Percentiles rank a stretch among this genome's conserved stretches.
These are phyloP conservation scores for Leptestheria dahalacensis DNA, from an alignment of 1,140 invertebrate genomes.

Conservation along the genomic window DNA sequence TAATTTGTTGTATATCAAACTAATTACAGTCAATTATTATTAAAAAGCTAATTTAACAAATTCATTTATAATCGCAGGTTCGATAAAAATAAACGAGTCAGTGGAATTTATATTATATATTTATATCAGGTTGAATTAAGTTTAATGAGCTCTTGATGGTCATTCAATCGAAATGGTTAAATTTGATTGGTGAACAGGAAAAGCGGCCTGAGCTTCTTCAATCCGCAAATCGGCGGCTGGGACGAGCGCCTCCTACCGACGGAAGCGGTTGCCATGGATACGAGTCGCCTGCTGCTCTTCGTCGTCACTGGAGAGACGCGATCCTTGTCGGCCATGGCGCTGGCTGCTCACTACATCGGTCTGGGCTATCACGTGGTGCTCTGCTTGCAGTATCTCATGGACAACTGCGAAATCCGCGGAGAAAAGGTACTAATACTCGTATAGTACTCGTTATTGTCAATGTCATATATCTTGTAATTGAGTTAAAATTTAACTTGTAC, in stretches of 20 bases:
- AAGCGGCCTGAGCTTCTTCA: conserved; percentile 36
- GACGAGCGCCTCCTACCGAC: conserved; percentile 38
- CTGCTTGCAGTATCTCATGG: conserved; percentile 65
- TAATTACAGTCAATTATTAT: too few species aligned
- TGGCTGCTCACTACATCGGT: conserved; percentile 85
- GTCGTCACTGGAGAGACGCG: conserved; percentile 67
- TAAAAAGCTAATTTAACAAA: too few species aligned
- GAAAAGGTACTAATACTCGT: conserved; percentile 47
- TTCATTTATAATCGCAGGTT: too few species aligned
- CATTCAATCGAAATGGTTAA: too few species aligned
- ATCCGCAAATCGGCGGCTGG: conserved; percentile 29
- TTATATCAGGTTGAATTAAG: too few species aligned
- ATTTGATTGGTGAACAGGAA: conserved; percentile 31
- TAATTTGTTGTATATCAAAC: too few species aligned
- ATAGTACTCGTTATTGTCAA: too few species aligned
- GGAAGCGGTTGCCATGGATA: conserved; percentile 44
- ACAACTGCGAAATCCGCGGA: conserved; percentile 43
- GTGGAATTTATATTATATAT: too few species aligned
- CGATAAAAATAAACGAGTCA: too few species aligned
- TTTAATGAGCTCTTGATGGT: too few species aligned
- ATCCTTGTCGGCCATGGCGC: conserved; percentile 70
- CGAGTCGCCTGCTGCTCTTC: conserved; percentile 63
- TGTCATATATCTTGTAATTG: too few species aligned
- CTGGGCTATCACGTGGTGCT: conserved; percentile 67
- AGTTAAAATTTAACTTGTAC: too few species aligned